These are phyloP conservation scores for Stenotaenia linearis DNA, from an alignment of 2,888 invertebrate species.

Conservation along the genomic window DNA sequence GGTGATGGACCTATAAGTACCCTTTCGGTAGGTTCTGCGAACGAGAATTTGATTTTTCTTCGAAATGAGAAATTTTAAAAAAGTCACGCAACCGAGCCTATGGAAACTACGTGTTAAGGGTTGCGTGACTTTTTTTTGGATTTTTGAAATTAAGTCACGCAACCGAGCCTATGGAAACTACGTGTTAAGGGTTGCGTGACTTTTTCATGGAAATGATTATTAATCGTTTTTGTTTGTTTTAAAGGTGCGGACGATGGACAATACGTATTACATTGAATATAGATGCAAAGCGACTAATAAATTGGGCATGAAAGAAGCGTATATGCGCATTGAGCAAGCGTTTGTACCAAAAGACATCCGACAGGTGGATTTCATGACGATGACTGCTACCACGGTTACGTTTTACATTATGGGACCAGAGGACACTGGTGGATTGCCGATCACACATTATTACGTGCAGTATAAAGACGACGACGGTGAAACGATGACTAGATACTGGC, in stretches of 20 bases:
- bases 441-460: slow-evolving; percentile 66
- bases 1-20: slow-evolving; percentile 67
- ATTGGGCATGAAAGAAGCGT: slow-evolving; percentile 62
- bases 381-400: slow-evolving; percentile 69
- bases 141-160: no score
- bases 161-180: no score
- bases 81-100: no score
- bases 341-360: slow-evolving; percentile 61
- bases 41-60: no score
- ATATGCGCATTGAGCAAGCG: slow-evolving; percentile 69
- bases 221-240: no score
- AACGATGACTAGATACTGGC: slow-evolving; percentile 29
- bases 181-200: no score
- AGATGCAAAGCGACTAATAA: slow-evolving; percentile 74
- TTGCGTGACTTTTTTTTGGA: no score
- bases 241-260: slow-evolving; percentile 27
- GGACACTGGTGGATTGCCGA: slow-evolving; percentile 67
- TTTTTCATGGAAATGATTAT: no score
- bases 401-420: slow-evolving; percentile 71
- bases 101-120: no score
- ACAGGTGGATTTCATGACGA: slow-evolving; percentile 52
- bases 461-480: slow-evolving; percentile 59
- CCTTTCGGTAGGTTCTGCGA: slow-evolving; percentile 50
- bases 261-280: slow-evolving; percentile 51
- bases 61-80: no score